phyloP scores from a whole-genome alignment of 2,113 vertebrate genomes.

The Phaethornis superciliosus region DNA sequence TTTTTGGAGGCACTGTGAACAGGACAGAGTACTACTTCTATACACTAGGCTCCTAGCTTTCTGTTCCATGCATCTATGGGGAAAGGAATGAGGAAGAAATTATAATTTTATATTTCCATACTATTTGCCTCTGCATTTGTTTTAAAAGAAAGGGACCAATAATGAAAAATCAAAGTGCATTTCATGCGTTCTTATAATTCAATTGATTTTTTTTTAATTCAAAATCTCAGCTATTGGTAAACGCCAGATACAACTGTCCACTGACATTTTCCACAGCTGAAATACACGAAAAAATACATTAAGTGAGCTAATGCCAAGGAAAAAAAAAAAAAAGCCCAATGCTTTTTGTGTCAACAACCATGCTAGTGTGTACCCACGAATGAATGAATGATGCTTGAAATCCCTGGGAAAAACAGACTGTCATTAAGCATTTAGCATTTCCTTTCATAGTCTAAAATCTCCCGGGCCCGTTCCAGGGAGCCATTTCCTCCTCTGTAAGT shows the following conservation, averaged over 20 bases:
- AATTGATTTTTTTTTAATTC: not conserved
- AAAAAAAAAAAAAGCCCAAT: not conserved
- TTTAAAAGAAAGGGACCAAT: not conserved
- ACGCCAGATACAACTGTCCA: not conserved
- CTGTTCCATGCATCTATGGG: not conserved
- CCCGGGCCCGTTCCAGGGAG: not conserved
- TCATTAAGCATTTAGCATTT: not conserved
- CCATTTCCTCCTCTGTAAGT: not conserved
- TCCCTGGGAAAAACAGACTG: not conserved
- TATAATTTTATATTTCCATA: not conserved
- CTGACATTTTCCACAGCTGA: not conserved
- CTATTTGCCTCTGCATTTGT: not conserved
- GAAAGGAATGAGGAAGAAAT: not conserved
- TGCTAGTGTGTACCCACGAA: not conserved
- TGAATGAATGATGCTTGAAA: not conserved
- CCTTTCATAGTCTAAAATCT: not conserved
- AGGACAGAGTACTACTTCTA: not conserved
- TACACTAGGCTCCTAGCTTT: not conserved
- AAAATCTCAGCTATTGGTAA: not conserved
- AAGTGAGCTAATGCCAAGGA: not conserved
- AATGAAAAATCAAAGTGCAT: not conserved
- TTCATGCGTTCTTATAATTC: not conserved
- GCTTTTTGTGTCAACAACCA: not conserved
- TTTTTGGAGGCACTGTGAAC: not conserved
- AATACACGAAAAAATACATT: not conserved